phyloP scores from a whole-genome alignment of 2,113 vertebrate genomes.

The Strix aluco region DNA sequence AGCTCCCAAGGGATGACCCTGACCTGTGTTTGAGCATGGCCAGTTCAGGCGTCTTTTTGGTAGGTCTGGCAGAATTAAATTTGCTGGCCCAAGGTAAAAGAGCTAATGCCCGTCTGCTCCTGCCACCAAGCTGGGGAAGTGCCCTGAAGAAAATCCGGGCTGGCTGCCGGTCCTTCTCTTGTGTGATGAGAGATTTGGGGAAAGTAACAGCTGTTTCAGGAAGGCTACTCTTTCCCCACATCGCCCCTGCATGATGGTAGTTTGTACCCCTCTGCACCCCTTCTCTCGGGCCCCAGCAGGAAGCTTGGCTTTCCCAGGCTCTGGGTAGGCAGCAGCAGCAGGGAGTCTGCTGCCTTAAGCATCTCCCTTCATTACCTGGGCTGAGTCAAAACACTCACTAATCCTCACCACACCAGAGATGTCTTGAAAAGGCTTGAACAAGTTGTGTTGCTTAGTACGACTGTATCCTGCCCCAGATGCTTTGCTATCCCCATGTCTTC shows the following conservation, averaged over 20 bases:
- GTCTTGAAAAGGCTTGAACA: background rate
- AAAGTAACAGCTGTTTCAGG: background rate
- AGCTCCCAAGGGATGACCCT: conserved; percentile 40
- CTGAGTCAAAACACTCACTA: background rate
- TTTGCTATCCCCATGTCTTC: background rate
- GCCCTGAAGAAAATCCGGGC: conserved; percentile 23
- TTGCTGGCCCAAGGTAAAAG: conserved; percentile 57
- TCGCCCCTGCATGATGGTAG: background rate
- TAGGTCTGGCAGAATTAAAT: conserved; percentile 37
- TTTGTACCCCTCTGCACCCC: background rate
- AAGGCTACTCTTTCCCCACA: background rate
- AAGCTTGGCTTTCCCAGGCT: background rate
- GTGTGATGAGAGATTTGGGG: background rate
- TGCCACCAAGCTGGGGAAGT: conserved; percentile 44
- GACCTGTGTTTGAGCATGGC: conserved; percentile 10
- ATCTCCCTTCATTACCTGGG: background rate
- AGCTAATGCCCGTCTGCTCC: conserved; percentile 56
- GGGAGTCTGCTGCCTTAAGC: background rate
- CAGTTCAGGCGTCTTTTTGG: background rate
- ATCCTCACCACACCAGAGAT: background rate
- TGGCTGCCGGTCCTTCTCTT: background rate
- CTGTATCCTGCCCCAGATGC: background rate
- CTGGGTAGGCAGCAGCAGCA: background rate
- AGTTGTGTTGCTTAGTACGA: background rate
- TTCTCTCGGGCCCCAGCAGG: background rate